Conservation (phyloP, 2,888 invertebrate genomes). For the Aphodius sticticus region DNA sequence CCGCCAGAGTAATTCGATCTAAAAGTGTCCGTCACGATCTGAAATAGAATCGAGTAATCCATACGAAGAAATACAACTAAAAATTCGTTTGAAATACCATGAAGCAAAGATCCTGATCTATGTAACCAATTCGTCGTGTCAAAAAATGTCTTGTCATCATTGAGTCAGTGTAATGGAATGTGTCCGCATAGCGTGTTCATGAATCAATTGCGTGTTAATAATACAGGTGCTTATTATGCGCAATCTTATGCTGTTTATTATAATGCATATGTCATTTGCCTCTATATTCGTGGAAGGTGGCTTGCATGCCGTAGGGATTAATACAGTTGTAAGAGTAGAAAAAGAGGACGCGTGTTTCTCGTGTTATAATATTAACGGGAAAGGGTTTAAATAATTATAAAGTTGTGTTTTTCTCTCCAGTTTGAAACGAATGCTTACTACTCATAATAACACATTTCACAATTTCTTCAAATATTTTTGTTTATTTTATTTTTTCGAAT, state of each 20-base stretch:
- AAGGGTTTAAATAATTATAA: neutral
- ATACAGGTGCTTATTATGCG: neutral
- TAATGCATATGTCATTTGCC: neutral
- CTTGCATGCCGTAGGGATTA: neutral
- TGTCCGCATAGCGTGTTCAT: neutral
- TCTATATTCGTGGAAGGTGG: neutral
- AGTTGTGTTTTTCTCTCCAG: neutral
- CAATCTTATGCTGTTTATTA: neutral
- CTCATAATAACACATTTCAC: too few relatives aligned
- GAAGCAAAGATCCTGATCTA: neutral
- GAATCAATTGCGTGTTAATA: neutral
- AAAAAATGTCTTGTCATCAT: neutral
- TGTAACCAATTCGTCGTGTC: neutral
- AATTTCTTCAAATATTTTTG: too few relatives aligned
- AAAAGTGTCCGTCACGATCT: neutral
- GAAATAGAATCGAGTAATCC: constrained; percentile 4
- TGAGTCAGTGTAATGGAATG: neutral
- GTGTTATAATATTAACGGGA: neutral
- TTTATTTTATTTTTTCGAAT: too few relatives aligned
- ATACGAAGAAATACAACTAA: neutral
- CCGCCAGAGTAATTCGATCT: neutral
- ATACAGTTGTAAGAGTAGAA: neutral
- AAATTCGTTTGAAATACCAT: neutral
- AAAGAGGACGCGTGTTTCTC: neutral
- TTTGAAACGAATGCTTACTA: too few relatives aligned